These are phyloP conservation scores for Clavelina lepadiformis DNA, from an alignment of 23 tunicate genomes.

Conservation along the genomic window DNA sequence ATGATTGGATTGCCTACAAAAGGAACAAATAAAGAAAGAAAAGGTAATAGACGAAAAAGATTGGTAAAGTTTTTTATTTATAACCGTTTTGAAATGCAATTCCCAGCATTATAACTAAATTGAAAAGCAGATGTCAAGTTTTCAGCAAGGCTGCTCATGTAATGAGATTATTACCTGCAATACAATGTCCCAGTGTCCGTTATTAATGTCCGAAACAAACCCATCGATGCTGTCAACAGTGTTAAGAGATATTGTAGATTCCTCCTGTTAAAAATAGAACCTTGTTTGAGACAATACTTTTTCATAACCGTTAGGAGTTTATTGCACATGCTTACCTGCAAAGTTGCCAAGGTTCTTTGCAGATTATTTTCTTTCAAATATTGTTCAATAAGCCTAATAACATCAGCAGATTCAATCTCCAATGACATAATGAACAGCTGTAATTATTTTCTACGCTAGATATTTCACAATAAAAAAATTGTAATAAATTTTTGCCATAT, in stretches of 20 bases:
- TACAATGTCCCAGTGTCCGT: constrained; percentile 95
- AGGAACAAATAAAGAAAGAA: too few relatives aligned
- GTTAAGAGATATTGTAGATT: constrained; percentile 77
- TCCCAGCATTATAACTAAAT: too few relatives aligned
- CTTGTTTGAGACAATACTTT: neutral
- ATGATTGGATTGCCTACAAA: constrained; percentile 71
- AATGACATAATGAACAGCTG: constrained; percentile 41
- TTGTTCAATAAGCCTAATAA: constrained; percentile 82
- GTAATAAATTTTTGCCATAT: too few relatives aligned
- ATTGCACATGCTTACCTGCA: constrained; percentile 30
- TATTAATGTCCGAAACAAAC: constrained; percentile 81
- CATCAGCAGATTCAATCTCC: constrained; percentile 97
- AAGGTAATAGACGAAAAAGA: too few relatives aligned
- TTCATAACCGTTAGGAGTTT: too few relatives aligned
- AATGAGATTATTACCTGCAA: constrained; percentile 60
- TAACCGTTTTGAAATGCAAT: too few relatives aligned
- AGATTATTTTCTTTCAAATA: constrained; percentile 82
- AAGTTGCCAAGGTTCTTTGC: constrained; percentile 32
- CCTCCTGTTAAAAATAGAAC: constrained; percentile 43
- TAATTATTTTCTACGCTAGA: too few relatives aligned
- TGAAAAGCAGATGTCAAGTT: too few relatives aligned
- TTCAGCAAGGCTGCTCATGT: neutral
- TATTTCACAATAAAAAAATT: too few relatives aligned
- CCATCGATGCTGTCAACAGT: constrained; percentile 95
- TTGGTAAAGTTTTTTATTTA: too few relatives aligned